Evolutionary conservation across 2,888 invertebrate genomes (phyloP), one percentile per base, ranked within the genome.

Genomic region (Agrotis exclamationis): DNA sequence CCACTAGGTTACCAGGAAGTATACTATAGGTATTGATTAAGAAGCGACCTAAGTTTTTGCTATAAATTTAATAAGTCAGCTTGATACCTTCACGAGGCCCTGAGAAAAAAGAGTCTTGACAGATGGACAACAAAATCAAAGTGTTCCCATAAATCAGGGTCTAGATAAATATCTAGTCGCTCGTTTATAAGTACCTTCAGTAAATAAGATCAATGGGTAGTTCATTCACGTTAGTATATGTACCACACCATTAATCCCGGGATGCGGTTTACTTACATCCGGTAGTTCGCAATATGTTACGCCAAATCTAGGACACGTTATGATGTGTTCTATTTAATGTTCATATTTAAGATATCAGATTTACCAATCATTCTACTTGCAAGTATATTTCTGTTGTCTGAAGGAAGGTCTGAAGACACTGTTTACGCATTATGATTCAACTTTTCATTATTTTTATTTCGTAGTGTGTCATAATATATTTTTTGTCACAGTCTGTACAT

Each of bases 251-350:
- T 82, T 83, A 85, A 85, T 85, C 85, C 81, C 82, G 82, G 84
- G 85, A 85, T 85, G 85, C 76, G 85, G 85, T 85, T 85, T 80
- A 85, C 84, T 85, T 83, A 80, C 85, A 80, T 85, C 85, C 85
- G 74, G 68, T 79, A 73, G 66, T 80, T 79, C 67, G 79, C 71
- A 85, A 84, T 79, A 74, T 83, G 79, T 76, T 82, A 68, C 70
- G 62, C 57, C 28, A 63, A 67, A 85, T 73, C 73, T 76, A 73
- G 85, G 79, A 62, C 85, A 72, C 78, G 67, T 71, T 76, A 82
- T 74, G 73, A 83, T 76, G 73, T 69, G 85, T 68, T 79, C 84
- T 74, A 81, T 84, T 80, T 83, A 73, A 68, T 73, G 62, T 54
- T 72, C 59, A 73, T 67, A 79, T 84, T 80, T 79, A 63, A 66